Conservation (phyloP, 2,888 invertebrate genomes). For the Drosophila pullipes region DNA sequence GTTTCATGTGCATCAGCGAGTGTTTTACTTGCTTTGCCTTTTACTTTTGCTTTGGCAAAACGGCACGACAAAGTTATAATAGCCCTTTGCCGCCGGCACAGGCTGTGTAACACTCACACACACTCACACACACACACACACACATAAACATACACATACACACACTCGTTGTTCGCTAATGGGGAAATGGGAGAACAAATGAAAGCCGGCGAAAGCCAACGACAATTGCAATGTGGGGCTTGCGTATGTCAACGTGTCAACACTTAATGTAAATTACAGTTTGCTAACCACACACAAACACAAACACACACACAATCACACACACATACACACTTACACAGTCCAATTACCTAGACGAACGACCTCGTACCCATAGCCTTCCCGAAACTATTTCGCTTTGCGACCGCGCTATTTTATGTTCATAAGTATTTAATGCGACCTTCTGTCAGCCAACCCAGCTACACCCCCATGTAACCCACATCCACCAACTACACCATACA, state of each 20-base stretch:
- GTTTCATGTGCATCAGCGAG: slow-evolving; percentile 33
- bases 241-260: slow-evolving; percentile 69
- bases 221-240: slow-evolving; percentile 64
- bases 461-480: background rate
- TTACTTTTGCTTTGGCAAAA: slow-evolving; percentile 32
- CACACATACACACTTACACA: background rate
- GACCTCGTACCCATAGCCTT: slow-evolving; percentile 46
- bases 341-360: slow-evolving; percentile 66
- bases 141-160: slow-evolving; percentile 18
- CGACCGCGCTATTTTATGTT: slow-evolving; percentile 51
- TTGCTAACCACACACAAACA: slow-evolving; percentile 59
- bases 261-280: slow-evolving; percentile 79
- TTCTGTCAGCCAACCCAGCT: slow-evolving; percentile 32
- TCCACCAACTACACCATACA: background rate
- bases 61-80: slow-evolving; percentile 74
- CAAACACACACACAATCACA: slow-evolving; percentile 4
- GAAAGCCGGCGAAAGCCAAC: slow-evolving; percentile 59
- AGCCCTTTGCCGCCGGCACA: slow-evolving; percentile 67
- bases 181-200: slow-evolving; percentile 53
- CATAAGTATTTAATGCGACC: slow-evolving; percentile 67
- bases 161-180: slow-evolving; percentile 10
- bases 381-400: slow-evolving; percentile 52
- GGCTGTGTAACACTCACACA: slow-evolving; percentile 6
- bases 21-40: slow-evolving; percentile 39
- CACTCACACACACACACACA: slow-evolving; percentile 3